phyloP scores from a whole-genome alignment of 2,888 invertebrate species.

The Agonopterix arenella region DNA sequence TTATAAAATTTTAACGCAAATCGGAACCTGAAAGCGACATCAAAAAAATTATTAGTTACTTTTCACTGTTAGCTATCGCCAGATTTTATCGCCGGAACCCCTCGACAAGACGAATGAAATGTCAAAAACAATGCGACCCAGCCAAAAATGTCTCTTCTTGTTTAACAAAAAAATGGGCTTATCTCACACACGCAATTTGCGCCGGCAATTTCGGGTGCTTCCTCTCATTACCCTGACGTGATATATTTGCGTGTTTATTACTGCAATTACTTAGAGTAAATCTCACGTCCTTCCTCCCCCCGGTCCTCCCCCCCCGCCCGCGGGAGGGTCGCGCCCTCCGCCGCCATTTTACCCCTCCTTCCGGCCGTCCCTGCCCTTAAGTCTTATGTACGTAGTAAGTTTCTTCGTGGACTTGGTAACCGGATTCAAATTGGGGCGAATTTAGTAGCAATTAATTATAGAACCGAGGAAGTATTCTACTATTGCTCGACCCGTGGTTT shows the following conservation, averaged over 20 bases:
- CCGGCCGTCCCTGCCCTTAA: conserved; percentile 75
- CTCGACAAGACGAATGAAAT: conserved; percentile 6
- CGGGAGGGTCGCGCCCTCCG: conserved; percentile 69
- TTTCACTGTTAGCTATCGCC: too few species aligned
- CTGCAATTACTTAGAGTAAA: conserved; percentile 79
- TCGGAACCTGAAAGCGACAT: too few species aligned
- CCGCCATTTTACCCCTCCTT: conserved; percentile 69
- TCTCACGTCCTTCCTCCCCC: conserved; percentile 75
- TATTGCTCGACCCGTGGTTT: conserved; percentile 48
- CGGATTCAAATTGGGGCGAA: conserved; percentile 76
- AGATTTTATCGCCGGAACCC: too few species aligned
- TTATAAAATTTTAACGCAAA: too few species aligned
- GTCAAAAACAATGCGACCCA: conserved; percentile 31
- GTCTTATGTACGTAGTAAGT: conserved; percentile 76
- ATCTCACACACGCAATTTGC: conserved; percentile 77
- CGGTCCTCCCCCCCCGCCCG: conserved; percentile 26
- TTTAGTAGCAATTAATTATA: conserved; percentile 77
- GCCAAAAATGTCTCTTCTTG: conserved; percentile 26
- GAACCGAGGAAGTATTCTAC: conserved; percentile 60
- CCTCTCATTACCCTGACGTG: conserved; percentile 75
- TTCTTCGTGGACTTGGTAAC: conserved; percentile 75
- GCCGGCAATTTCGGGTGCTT: conserved; percentile 71
- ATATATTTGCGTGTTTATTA: conserved; percentile 78
- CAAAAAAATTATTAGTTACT: too few species aligned
- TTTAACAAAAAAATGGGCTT: conserved; percentile 58